phyloP scores from a whole-genome alignment of 2,888 invertebrate genomes.

The Encarsia formosa region DNA sequence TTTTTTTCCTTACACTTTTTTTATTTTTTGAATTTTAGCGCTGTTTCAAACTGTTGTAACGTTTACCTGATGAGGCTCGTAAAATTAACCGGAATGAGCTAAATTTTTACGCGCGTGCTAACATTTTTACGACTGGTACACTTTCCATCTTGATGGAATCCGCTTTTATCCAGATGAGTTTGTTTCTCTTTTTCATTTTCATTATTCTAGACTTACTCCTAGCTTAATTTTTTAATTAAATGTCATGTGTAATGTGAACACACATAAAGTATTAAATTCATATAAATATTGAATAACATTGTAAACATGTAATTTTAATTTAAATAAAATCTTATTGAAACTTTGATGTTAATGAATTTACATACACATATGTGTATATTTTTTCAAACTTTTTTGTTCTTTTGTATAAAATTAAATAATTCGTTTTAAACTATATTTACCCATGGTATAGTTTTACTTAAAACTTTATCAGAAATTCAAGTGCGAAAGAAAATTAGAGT shows the following conservation, averaged over 20 bases:
- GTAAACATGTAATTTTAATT: no score
- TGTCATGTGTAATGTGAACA: no score
- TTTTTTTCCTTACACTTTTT: conserved; percentile 3
- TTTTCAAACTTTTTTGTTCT: not conserved
- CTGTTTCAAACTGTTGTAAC: not conserved
- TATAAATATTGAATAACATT: no score
- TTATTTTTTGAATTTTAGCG: not conserved
- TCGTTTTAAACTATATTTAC: conserved; percentile 6
- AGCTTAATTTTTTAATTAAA: no score
- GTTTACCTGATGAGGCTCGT: not conserved
- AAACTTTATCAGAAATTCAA: not conserved
- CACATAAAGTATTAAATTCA: no score
- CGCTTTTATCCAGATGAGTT: not conserved
- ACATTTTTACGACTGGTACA: not conserved
- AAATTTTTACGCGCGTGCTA: not conserved
- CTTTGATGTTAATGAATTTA: not conserved
- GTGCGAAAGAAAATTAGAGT: no score
- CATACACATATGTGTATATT: not conserved
- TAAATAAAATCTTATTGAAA: no score
- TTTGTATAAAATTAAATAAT: not conserved
- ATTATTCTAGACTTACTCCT: not conserved
- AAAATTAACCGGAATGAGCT: not conserved
- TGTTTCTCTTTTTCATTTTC: not conserved
- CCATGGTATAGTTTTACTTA: not conserved
- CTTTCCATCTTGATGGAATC: not conserved